phyloP scores from a whole-genome alignment of 2,113 vertebrate genomes.

The Siphamia tubifer region DNA sequence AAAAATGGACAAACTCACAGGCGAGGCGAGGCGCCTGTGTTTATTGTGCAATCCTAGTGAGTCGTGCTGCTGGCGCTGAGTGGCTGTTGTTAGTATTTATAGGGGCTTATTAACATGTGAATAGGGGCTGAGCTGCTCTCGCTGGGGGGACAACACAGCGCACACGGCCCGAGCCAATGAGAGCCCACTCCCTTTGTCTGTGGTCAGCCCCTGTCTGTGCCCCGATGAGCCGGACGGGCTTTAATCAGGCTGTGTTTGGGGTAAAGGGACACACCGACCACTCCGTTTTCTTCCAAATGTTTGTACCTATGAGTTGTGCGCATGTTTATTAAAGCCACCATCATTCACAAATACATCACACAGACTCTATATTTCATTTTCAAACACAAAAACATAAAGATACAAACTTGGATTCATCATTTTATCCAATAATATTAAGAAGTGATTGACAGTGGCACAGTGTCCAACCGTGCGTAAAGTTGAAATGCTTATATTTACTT shows the following conservation, averaged over 20 bases:
- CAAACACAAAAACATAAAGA: background rate
- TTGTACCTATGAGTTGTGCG: background rate
- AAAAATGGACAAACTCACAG: conserved; percentile 26
- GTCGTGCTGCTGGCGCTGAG: conserved; percentile 61
- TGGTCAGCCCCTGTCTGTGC: conserved; percentile 43
- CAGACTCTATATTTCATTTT: background rate
- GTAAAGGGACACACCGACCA: conserved; percentile 41
- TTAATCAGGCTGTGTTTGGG: conserved; percentile 39
- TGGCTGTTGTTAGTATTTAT: conserved; percentile 78
- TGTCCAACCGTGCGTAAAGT: too few relatives aligned
- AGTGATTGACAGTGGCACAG: background rate
- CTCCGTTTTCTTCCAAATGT: background rate
- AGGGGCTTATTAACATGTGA: conserved; percentile 83
- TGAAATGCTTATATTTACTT: too few relatives aligned
- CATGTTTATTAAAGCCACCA: background rate
- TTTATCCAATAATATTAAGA: background rate
- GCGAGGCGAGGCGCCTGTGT: conserved; percentile 51
- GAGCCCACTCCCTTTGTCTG: conserved; percentile 80
- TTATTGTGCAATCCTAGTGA: conserved; percentile 60
- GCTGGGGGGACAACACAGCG: conserved; percentile 70
- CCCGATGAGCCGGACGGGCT: conserved; percentile 49
- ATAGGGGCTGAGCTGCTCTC: conserved; percentile 65
- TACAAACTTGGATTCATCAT: too few relatives aligned
- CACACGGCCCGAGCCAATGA: conserved; percentile 81
- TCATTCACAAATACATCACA: background rate